Evolutionary conservation across 2,888 invertebrate genomes (phyloP).

Genomic region (Trissolcus japonicus): DNA sequence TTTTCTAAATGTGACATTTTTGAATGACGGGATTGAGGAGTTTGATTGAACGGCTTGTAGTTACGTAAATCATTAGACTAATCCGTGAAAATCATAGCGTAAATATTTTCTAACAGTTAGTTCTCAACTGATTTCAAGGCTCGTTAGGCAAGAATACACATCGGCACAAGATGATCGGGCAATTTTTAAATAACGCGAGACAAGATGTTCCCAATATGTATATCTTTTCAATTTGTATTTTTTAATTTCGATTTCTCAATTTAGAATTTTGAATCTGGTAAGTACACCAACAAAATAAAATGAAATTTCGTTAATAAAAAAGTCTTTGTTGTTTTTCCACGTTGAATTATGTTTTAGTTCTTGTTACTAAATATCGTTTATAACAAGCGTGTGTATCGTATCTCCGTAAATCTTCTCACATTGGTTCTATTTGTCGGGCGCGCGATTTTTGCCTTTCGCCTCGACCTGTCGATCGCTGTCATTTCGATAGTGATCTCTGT

Average conservation of each 20-base stretch:
- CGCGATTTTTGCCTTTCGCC: constrained; percentile 37
- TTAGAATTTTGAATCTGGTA: background rate
- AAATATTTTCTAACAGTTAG: constrained; percentile 36
- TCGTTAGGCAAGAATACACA: constrained; percentile 36
- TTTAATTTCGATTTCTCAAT: background rate
- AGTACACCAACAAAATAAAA: no score
- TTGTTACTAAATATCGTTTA: background rate
- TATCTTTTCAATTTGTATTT: background rate
- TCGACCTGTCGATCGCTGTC: constrained; percentile 51
- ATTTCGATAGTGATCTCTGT: constrained; percentile 34
- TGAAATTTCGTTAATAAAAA: no score
- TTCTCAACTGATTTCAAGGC: constrained; percentile 36
- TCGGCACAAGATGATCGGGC: constrained; percentile 37
- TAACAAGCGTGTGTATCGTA: constrained; percentile 41
- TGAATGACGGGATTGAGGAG: background rate
- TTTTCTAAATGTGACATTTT: background rate
- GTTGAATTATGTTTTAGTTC: no score
- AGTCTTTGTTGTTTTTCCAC: no score
- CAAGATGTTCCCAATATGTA: constrained; percentile 11
- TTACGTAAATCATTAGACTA: constrained; percentile 27
- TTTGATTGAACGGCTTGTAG: constrained; percentile 25
- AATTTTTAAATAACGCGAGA: constrained; percentile 29
- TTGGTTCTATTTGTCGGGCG: constrained; percentile 45
- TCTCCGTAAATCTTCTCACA: constrained; percentile 52
- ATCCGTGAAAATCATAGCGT: constrained; percentile 33